phyloP scores from a whole-genome alignment of 1,140 invertebrate genomes.

The Drosophila littoralis region DNA sequence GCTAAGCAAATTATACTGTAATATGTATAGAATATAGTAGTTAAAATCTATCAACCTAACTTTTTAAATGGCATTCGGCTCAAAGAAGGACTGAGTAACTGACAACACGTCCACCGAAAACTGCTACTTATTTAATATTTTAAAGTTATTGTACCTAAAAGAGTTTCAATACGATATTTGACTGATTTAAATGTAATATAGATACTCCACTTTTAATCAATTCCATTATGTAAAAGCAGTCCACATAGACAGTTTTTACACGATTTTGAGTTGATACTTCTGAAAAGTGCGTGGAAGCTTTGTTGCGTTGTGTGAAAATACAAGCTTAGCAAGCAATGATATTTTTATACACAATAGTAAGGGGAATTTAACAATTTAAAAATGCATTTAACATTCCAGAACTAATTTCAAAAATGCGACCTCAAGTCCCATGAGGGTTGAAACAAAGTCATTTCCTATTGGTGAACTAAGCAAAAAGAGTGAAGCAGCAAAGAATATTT shows the following conservation, averaged over 20 bases:
- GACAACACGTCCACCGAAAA: no score
- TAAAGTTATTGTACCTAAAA: no score
- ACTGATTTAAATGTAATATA: neutral
- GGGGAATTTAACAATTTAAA: conserved; percentile 66
- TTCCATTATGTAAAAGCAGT: conserved; percentile 36
- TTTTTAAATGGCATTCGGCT: no score
- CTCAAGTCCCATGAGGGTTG: conserved; percentile 51
- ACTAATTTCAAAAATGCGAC: conserved; percentile 56
- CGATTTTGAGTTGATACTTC: conserved; percentile 43
- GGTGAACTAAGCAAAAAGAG: conserved; percentile 29
- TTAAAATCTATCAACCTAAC: no score
- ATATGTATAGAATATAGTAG: no score
- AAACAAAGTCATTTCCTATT: conserved; percentile 52
- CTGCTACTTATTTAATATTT: no score
- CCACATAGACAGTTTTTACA: conserved; percentile 36
- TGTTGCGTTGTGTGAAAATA: conserved; percentile 73
- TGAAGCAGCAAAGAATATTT: conserved; percentile 24
- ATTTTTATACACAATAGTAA: conserved; percentile 51
- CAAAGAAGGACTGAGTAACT: no score
- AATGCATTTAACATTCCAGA: conserved; percentile 59
- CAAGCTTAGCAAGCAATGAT: conserved; percentile 56
- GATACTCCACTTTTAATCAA: conserved; percentile 25
- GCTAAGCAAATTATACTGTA: no score
- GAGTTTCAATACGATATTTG: neutral
- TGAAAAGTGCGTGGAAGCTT: conserved; percentile 44